Conservation (phyloP, 2,113 vertebrate species). For the Erythrocercus mccallii region DNA sequence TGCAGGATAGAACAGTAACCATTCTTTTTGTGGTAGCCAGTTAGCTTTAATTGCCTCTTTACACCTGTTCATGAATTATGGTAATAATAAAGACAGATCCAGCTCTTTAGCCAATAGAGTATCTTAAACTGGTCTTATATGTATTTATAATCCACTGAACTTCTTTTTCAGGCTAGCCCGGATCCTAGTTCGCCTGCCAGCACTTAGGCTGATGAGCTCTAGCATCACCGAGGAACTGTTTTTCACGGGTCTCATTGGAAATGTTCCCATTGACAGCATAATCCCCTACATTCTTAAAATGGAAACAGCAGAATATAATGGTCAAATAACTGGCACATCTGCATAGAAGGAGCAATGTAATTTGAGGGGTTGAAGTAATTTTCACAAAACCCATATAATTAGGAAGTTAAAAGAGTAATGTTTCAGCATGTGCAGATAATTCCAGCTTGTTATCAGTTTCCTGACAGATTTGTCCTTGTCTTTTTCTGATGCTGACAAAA, state of each 20-base stretch:
- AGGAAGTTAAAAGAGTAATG: neutral
- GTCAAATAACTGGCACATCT: slow-evolving; percentile 85
- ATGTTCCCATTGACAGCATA: slow-evolving; percentile 98
- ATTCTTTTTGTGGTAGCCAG: neutral
- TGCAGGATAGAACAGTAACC: neutral
- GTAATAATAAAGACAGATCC: neutral
- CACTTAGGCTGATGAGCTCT: slow-evolving; percentile 95
- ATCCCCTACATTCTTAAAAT: slow-evolving; percentile 99
- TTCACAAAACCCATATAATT: neutral
- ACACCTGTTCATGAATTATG: neutral
- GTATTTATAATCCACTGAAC: slow-evolving; percentile 2
- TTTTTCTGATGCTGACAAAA: slow-evolving; percentile 27
- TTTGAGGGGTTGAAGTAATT: slow-evolving; percentile 10
- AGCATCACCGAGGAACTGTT: slow-evolving; percentile 98
- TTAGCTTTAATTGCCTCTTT: neutral
- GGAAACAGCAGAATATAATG: slow-evolving; percentile 97
- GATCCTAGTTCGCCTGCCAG: slow-evolving; percentile 92
- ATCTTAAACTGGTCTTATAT: neutral
- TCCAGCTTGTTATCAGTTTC: slow-evolving; percentile 20
- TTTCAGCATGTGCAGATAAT: slow-evolving; percentile 53
- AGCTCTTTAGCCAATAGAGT: neutral
- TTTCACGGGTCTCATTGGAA: slow-evolving; percentile 97
- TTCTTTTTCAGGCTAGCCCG: slow-evolving; percentile 85
- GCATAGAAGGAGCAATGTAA: slow-evolving; percentile 62
- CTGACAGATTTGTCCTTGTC: slow-evolving; percentile 21